These are phyloP conservation scores for Deroplatys truncata DNA, from an alignment of 2,888 invertebrate species.

Conservation along the genomic window DNA sequence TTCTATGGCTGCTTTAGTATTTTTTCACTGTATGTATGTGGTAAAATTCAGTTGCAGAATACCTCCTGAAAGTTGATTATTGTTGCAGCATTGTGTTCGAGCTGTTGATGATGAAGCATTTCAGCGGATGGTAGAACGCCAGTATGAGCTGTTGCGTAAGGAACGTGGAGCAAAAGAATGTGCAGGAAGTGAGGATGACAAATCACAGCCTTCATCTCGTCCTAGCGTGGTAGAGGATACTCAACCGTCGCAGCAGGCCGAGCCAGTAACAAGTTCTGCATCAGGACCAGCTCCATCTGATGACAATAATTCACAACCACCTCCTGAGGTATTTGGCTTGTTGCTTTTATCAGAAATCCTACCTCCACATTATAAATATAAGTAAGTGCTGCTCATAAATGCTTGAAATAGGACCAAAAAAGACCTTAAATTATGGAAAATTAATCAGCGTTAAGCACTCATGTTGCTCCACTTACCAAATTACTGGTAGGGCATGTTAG, in stretches of 20 bases:
- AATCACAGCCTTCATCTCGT: neutral
- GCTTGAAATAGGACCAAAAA: too few species aligned
- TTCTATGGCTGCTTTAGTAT: too few species aligned
- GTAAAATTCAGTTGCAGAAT: too few species aligned
- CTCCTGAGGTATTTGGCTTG: neutral
- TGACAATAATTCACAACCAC: slow-evolving; percentile 18
- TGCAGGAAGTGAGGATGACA: neutral
- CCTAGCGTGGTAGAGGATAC: slow-evolving; percentile 31
- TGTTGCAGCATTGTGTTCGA: slow-evolving; percentile 72
- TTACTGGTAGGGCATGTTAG: too few species aligned
- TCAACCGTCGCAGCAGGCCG: slow-evolving; percentile 20
- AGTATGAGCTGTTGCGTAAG: slow-evolving; percentile 71
- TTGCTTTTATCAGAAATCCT: too few species aligned
- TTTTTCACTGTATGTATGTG: too few species aligned
- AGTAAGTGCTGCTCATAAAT: too few species aligned
- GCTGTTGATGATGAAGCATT: slow-evolving; percentile 93
- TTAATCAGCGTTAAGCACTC: too few species aligned
- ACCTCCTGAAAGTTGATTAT: neutral
- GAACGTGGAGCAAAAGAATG: slow-evolving; percentile 44
- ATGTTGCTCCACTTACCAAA: too few species aligned
- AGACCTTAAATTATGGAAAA: too few species aligned
- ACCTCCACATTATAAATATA: too few species aligned
- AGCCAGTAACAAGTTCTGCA: slow-evolving; percentile 11
- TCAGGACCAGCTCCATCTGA: slow-evolving; percentile 4
- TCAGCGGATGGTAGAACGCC: slow-evolving; percentile 83